Conservation (phyloP, 2,888 invertebrate genomes). For the Xylota sylvarum region DNA sequence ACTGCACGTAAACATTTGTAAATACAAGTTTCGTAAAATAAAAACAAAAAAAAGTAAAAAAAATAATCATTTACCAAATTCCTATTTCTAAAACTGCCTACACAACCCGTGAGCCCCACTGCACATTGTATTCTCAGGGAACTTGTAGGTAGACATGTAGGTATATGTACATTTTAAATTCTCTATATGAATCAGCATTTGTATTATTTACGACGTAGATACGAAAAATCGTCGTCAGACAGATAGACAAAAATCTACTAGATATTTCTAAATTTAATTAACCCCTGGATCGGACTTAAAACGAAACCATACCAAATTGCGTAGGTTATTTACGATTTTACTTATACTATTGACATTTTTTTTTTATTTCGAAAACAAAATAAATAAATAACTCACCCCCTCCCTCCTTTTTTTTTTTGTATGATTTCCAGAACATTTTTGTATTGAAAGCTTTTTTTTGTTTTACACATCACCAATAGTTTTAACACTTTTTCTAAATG, state of each 20-base stretch:
- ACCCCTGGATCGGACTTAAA: neutral
- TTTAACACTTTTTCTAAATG: neutral
- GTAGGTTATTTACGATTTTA: neutral
- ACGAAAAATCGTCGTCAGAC: slow-evolving; percentile 21
- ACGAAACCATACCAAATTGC: neutral
- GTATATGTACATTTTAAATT: slow-evolving; percentile 17
- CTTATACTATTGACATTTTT: neutral
- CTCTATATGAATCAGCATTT: slow-evolving; percentile 47
- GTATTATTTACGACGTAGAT: slow-evolving; percentile 67
- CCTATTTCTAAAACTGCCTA: neutral
- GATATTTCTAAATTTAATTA: neutral
- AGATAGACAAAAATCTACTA: neutral
- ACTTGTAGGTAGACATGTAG: neutral
- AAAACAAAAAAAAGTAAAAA: neutral
- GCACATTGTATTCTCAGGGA: slow-evolving; percentile 2
- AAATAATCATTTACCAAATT: neutral
- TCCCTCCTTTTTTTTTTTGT: too few relatives aligned
- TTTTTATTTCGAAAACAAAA: neutral
- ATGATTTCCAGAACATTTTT: neutral
- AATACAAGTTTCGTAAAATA: neutral
- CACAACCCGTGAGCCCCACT: neutral
- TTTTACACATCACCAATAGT: slow-evolving; percentile 1
- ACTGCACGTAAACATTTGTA: slow-evolving; percentile 6
- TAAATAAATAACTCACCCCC: slow-evolving; percentile 24
- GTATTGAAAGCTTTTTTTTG: neutral